A percentile compares a stretch with the other conserved stretches of the same genome.
These are phyloP conservation scores for Carpatolechia fugitivella DNA, from an alignment of 2,888 invertebrate species.

Conservation along the genomic window DNA sequence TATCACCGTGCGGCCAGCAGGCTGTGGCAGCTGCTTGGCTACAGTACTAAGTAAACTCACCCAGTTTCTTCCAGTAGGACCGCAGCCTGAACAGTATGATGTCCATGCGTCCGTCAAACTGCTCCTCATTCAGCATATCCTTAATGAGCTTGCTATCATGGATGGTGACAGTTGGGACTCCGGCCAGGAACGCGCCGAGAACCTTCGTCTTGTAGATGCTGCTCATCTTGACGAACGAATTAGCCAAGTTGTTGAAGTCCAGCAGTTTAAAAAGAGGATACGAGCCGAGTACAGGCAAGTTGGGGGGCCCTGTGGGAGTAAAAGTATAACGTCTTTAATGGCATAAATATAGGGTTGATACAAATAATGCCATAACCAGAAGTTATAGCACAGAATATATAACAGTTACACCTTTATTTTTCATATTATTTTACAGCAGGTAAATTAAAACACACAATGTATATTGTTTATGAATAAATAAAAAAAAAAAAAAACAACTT, in stretches of 20 bases:
- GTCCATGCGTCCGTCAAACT: conserved; percentile 81
- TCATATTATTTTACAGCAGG: too few species aligned
- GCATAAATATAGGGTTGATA: too few species aligned
- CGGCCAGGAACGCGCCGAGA: conserved; percentile 79
- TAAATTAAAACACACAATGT: too few species aligned
- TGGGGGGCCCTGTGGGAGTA: conserved; percentile 77
- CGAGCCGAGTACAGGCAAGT: conserved; percentile 81
- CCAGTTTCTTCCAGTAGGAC: conserved; percentile 75
- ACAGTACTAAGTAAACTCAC: conserved; percentile 40
- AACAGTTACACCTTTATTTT: too few species aligned
- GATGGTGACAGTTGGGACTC: conserved; percentile 65
- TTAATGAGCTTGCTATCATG: conserved; percentile 76
- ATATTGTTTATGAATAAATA: too few species aligned
- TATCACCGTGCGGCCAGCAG: too few species aligned
- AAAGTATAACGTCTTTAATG: background rate
- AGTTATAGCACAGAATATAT: too few species aligned
- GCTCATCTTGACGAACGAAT: conserved; percentile 68
- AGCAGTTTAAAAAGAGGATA: conserved; percentile 79
- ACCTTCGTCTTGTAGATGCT: conserved; percentile 80
- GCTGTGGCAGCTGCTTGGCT: too few species aligned
- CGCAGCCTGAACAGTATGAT: conserved; percentile 68
- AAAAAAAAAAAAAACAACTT: too few species aligned
- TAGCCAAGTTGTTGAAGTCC: conserved; percentile 72
- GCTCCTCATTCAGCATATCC: conserved; percentile 78
- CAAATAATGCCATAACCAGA: too few species aligned